Percentiles rank a stretch among this genome's conserved stretches.
These are phyloP conservation scores for Tetraodon nigroviridis DNA, from an alignment of 2,113 vertebrate species.

Conservation along the genomic window DNA sequence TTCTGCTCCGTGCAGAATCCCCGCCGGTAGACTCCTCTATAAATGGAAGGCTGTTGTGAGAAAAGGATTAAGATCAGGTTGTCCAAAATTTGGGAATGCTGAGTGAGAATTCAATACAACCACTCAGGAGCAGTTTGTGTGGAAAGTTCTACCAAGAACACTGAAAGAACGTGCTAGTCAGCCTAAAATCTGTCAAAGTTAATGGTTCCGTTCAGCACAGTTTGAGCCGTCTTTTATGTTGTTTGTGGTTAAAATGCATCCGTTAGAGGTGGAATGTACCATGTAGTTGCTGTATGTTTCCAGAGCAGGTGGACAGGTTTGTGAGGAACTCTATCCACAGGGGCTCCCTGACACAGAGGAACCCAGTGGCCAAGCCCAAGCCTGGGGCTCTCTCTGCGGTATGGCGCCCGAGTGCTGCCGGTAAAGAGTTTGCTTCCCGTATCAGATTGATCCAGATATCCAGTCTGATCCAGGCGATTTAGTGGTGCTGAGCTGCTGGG, in stretches of 20 bases:
- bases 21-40: neutral
- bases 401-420: slow-evolving; percentile 32
- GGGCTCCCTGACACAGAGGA: slow-evolving; percentile 84
- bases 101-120: too few species aligned
- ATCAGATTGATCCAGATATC: neutral
- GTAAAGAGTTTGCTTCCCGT: slow-evolving; percentile 32
- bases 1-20: neutral
- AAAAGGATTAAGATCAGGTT: neutral
- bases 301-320: slow-evolving; percentile 65
- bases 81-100: too few species aligned
- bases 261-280: slow-evolving; percentile 1
- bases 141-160: too few species aligned
- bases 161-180: too few species aligned
- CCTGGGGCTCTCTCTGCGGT: slow-evolving; percentile 52
- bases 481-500: too few species aligned
- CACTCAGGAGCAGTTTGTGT: too few species aligned
- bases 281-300: slow-evolving; percentile 42
- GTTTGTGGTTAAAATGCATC: neutral
- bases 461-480: too few species aligned
- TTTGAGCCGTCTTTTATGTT: neutral
- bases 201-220: too few species aligned
- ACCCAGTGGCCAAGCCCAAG: slow-evolving; percentile 68
- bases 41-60: neutral
- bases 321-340: slow-evolving; percentile 74
- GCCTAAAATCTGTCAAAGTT: too few species aligned